phyloP scores from a whole-genome alignment of 2,888 invertebrate species.

The Lissocephala sabroskyi region DNA sequence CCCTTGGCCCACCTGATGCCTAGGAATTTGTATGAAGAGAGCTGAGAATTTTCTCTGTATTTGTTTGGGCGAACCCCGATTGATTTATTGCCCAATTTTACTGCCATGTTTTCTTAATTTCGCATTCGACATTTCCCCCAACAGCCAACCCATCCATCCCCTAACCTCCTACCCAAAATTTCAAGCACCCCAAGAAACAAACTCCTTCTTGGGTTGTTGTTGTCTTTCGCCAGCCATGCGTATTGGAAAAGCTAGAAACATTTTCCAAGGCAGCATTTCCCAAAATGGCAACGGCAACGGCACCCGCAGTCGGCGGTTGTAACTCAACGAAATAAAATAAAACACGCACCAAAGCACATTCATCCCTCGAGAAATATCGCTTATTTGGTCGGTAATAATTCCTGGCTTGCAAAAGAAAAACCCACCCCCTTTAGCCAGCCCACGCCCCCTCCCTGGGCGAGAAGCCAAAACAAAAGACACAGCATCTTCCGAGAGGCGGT shows the following conservation, averaged over 20 bases:
- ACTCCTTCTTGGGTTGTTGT: constrained; percentile 24
- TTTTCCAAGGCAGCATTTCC: constrained; percentile 11
- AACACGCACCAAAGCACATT: constrained; percentile 72
- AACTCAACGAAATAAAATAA: constrained; percentile 71
- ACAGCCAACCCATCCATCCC: constrained; percentile 5
- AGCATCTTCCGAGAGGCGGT: too few species aligned
- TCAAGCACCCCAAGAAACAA: constrained; percentile 9
- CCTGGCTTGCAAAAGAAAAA: constrained; percentile 39
- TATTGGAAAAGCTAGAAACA: constrained; percentile 30
- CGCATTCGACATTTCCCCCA: constrained; percentile 70
- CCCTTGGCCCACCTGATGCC: too few species aligned
- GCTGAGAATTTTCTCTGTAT: too few species aligned
- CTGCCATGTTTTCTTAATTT: constrained; percentile 69
- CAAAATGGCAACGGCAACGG: constrained; percentile 5
- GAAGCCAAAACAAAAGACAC: constrained; percentile 26
- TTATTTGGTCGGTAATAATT: constrained; percentile 71
- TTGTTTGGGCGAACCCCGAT: too few species aligned
- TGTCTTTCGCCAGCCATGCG: constrained; percentile 41
- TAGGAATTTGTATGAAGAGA: too few species aligned
- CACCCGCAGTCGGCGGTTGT: constrained; percentile 50
- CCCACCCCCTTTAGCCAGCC: constrained; percentile 6
- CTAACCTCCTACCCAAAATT: background rate
- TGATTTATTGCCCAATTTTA: constrained; percentile 67
- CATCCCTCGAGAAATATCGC: constrained; percentile 72
- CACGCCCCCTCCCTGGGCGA: constrained; percentile 1